Conservation (phyloP, 2,113 vertebrate species). For the Raja brachyura region DNA sequence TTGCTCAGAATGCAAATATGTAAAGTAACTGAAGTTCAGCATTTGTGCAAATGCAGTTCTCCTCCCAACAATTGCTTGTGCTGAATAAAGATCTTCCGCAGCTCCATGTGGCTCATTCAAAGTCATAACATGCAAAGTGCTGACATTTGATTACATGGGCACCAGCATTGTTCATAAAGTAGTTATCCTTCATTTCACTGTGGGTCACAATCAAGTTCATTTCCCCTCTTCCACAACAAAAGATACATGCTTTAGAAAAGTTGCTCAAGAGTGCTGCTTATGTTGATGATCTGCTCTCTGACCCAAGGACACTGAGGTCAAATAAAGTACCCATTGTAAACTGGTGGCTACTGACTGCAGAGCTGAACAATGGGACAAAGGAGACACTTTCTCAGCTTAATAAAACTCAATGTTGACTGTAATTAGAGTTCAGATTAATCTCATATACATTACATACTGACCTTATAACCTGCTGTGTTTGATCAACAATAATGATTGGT, state of each 20-base stretch:
- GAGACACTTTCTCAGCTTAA: not conserved
- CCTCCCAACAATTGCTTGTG: too few species aligned
- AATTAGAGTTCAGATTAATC: not conserved
- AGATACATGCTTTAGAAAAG: not conserved
- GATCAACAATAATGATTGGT: not conserved
- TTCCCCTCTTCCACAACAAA: too few species aligned
- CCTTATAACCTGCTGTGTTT: not conserved
- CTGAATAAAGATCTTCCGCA: too few species aligned
- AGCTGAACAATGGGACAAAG: not conserved
- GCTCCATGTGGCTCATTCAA: too few species aligned
- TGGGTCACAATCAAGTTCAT: not conserved
- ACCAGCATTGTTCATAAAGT: not conserved
- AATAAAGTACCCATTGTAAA: not conserved
- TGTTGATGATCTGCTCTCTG: not conserved
- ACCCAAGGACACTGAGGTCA: not conserved
- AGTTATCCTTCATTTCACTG: not conserved
- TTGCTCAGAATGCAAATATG: too few species aligned
- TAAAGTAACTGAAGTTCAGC: too few species aligned
- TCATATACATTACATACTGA: not conserved
- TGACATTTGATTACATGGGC: not conserved
- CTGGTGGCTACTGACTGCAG: not conserved
- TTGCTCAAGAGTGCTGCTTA: not conserved
- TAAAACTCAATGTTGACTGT: not conserved
- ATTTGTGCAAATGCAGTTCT: too few species aligned
- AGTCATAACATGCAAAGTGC: not conserved